Percentiles rank a stretch among this genome's conserved stretches.
These are phyloP conservation scores for Melanotaenia pygmaea DNA, from an alignment of 2,797 vertebrate genomes.

Conservation along the genomic window DNA sequence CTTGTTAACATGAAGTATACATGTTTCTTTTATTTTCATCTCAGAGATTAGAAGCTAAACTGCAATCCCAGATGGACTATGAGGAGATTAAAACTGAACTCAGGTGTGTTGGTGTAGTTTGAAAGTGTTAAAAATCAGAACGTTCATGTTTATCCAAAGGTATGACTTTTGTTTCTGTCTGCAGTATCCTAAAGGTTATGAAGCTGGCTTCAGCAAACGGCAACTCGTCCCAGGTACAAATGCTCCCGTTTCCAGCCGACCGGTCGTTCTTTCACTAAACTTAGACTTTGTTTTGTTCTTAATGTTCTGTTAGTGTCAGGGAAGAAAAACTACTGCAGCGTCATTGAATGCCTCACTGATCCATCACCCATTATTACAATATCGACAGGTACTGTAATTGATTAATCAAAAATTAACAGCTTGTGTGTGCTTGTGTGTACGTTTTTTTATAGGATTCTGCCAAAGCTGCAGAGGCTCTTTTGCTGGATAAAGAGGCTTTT, in stretches of 20 bases:
- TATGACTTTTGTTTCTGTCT: constrained; percentile 32
- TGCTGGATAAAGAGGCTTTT: constrained; percentile 91
- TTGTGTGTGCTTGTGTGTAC: constrained; percentile 15
- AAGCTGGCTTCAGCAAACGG: constrained; percentile 91
- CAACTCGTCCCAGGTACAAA: constrained; percentile 88
- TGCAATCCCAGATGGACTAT: constrained; percentile 94
- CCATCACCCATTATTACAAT: constrained; percentile 63
- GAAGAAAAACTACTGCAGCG: constrained; percentile 56
- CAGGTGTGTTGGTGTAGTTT: constrained; percentile 82
- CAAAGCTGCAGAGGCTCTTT: constrained; percentile 87
- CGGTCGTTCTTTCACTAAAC: constrained; percentile 24
- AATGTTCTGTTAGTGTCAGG: constrained; percentile 50
- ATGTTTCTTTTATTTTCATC: constrained; percentile 18
- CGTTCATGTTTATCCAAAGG: background rate
- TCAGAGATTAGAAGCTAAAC: constrained; percentile 96
- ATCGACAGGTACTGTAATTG: constrained; percentile 53
- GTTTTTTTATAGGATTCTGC: constrained; percentile 83
- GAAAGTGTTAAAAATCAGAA: constrained; percentile 8
- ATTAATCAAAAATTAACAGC: constrained; percentile 68
- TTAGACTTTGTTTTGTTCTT: constrained; percentile 38
- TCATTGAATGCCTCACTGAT: constrained; percentile 59
- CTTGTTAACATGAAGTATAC: constrained; percentile 15
- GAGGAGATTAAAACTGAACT: constrained; percentile 99
- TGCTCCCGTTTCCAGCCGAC: constrained; percentile 17
- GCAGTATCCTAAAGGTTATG: constrained; percentile 95